Conservation (phyloP, 2,113 vertebrate genomes). For the Menura novaehollandiae region DNA sequence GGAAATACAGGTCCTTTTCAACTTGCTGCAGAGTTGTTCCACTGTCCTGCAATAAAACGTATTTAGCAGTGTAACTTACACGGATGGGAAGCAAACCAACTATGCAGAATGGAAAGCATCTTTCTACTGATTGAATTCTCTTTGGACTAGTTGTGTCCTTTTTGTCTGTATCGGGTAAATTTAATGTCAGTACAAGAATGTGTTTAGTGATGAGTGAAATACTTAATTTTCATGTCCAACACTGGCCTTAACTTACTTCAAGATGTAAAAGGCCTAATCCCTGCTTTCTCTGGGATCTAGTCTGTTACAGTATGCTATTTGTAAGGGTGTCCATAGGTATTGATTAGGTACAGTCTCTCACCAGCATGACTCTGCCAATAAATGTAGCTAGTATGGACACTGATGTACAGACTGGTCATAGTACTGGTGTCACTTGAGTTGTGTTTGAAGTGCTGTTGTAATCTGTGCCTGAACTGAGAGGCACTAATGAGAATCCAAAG, state of each 20-base stretch:
- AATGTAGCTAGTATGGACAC: accelerated
- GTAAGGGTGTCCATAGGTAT: neutral
- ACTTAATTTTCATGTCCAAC: neutral
- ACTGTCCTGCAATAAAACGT: neutral
- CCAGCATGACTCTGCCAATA: neutral
- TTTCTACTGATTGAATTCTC: neutral
- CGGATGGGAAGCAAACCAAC: neutral
- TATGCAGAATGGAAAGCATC: neutral
- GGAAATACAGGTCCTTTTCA: neutral
- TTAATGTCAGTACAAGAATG: neutral
- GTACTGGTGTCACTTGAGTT: neutral
- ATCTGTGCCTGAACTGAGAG: neutral
- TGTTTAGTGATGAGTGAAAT: neutral
- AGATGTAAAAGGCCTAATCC: neutral
- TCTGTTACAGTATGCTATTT: neutral
- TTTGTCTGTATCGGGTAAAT: neutral
- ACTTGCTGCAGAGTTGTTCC: neutral
- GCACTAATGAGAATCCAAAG: neutral
- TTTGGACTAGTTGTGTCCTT: neutral
- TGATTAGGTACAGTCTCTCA: neutral
- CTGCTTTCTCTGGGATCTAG: neutral
- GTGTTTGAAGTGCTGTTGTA: neutral
- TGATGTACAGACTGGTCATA: neutral
- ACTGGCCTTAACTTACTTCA: neutral
- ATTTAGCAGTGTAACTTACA: neutral